Percentiles rank a stretch among this genome's conserved stretches.
phyloP scores from a whole-genome alignment of 2,888 invertebrate genomes.

The Pterobdella sp. region DNA sequence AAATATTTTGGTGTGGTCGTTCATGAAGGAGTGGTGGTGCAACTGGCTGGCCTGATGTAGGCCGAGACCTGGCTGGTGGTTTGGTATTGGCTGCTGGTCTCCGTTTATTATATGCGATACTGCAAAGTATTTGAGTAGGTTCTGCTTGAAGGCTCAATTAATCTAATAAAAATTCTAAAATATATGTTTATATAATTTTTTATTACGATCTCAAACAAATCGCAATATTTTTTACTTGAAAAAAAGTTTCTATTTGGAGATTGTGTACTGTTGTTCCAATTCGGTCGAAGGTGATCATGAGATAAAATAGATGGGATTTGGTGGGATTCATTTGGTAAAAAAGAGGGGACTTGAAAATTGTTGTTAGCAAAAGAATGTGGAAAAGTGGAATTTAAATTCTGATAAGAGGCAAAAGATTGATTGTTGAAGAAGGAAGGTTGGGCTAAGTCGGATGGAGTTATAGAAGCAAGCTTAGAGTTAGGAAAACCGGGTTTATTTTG shows the following conservation, averaged over 20 bases:
- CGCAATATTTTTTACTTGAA: constrained; percentile 9
- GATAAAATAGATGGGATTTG: not conserved
- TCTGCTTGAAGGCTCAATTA: not conserved
- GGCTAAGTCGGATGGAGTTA: not conserved
- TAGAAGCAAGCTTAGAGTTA: not conserved
- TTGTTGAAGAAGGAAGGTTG: constrained; percentile 13
- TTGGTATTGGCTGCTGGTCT: not conserved
- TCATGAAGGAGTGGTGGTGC: constrained; percentile 1
- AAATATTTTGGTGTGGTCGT: constrained; percentile 1
- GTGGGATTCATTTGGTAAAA: not conserved
- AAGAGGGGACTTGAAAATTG: not conserved
- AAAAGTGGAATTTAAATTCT: not conserved
- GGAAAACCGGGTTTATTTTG: not conserved
- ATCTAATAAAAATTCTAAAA: not conserved
- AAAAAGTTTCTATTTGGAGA: not conserved
- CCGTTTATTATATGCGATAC: constrained; percentile 22
- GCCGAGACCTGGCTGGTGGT: not conserved
- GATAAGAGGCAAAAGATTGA: constrained; percentile 5
- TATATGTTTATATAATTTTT: not conserved
- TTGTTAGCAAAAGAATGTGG: constrained; percentile 9
- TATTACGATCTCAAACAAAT: not conserved
- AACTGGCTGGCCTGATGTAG: not conserved
- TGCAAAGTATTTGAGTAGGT: not conserved
- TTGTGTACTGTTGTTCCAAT: constrained; percentile 5
- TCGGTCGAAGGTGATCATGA: not conserved